Percentiles rank a stretch among this genome's conserved stretches.
phyloP scores from a whole-genome alignment of 2,888 invertebrate species.

The Eupithecia insigniata region DNA sequence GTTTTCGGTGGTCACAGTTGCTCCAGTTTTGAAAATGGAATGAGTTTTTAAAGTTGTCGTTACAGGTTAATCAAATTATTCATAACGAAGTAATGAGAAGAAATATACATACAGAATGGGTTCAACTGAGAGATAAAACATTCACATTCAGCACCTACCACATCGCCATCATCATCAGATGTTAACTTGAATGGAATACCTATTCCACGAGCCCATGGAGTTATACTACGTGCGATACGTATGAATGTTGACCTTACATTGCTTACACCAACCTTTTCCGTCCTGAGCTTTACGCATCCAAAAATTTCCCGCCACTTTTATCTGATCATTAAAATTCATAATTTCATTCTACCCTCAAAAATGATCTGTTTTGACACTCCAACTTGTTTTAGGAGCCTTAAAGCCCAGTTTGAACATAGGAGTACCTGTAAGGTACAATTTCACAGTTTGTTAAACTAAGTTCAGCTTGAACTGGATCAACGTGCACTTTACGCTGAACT shows the following conservation, averaged over 20 bases:
- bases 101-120: no score
- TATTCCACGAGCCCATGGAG: not conserved
- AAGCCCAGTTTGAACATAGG: not conserved
- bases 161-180: not conserved
- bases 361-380: not conserved
- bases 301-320: not conserved
- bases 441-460: no score
- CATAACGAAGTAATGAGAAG: not conserved
- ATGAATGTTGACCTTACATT: not conserved
- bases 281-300: not conserved
- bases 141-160: not conserved
- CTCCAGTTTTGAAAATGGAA: conserved; percentile 13
- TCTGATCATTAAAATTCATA: not conserved
- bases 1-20: conserved; percentile 50
- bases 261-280: not conserved
- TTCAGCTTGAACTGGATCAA: no score
- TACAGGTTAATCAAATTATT: not conserved
- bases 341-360: conserved; percentile 1
- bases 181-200: not conserved
- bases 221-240: no score
- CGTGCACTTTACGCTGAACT: no score
- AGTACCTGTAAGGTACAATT: no score
- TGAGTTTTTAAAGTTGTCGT: conserved; percentile 10
- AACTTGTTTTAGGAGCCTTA: not conserved
- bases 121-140: not conserved